A percentile compares a stretch with the other conserved stretches of the same genome.
Conservation (phyloP, 2,113 vertebrate genomes). For the Piliocolobus tephrosceles region DNA sequence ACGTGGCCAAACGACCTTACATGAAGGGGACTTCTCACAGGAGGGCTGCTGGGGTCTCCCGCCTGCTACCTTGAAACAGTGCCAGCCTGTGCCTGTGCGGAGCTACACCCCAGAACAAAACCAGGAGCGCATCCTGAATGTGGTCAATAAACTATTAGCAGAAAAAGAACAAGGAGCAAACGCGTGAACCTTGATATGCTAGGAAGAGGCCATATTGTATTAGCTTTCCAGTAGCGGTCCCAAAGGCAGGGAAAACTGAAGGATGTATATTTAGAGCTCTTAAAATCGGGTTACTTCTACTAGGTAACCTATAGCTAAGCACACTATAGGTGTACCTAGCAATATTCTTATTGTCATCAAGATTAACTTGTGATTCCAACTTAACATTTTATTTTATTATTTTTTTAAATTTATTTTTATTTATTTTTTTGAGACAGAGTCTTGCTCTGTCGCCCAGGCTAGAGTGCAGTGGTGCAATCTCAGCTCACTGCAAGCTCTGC, state of each 20-base stretch:
- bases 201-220: accelerated
- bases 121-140: neutral
- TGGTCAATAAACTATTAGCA: neutral
- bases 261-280: neutral
- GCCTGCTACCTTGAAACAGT: neutral
- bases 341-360: neutral
- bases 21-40: neutral
- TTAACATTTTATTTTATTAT: too few species aligned
- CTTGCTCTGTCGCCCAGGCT: too few species aligned
- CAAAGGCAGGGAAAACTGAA: neutral
- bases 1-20: neutral
- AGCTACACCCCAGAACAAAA: neutral
- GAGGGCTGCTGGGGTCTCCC: neutral
- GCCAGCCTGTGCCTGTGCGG: neutral
- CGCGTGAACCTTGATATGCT: too few species aligned
- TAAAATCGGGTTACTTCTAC: neutral
- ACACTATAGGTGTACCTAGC: neutral
- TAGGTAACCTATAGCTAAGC: neutral
- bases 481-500: too few species aligned
- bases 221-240: neutral
- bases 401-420: too few species aligned
- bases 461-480: too few species aligned
- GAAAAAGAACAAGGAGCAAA: neutral
- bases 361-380: neutral
- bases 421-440: too few species aligned